Conservation (phyloP, 2,888 invertebrate genomes). For the Thecophora atra region DNA sequence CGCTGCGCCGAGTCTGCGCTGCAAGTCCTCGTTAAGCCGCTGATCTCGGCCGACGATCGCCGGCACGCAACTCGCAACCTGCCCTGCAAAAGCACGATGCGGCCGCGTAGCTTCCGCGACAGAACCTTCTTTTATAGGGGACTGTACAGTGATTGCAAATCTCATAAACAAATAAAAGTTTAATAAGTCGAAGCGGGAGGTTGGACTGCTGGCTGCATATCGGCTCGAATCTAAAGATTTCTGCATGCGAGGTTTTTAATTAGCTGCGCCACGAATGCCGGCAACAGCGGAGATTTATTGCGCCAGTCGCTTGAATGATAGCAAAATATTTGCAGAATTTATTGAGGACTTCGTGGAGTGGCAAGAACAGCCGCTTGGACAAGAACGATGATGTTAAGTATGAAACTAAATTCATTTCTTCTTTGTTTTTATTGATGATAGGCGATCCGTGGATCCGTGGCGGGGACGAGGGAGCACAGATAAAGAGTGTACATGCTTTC, state of each 20-base stretch:
- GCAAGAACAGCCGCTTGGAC: neutral
- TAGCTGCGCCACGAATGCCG: slow-evolving; percentile 24
- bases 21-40: slow-evolving; percentile 22
- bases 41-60: slow-evolving; percentile 30
- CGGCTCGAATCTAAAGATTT: slow-evolving; percentile 14
- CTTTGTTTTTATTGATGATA: neutral
- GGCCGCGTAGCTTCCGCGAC: neutral
- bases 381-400: too few relatives aligned
- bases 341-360: neutral
- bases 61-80: slow-evolving; percentile 23
- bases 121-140: neutral
- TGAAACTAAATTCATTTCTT: neutral
- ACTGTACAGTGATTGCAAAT: slow-evolving; percentile 14
- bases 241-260: slow-evolving; percentile 36
- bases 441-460: neutral
- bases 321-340: slow-evolving; percentile 30
- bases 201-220: neutral
- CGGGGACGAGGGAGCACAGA: too few relatives aligned
- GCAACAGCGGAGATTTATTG: slow-evolving; percentile 31
- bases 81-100: neutral
- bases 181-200: slow-evolving; percentile 30
- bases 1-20: slow-evolving; percentile 7
- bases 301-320: slow-evolving; percentile 15
- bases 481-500: neutral
- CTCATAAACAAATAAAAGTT: slow-evolving; percentile 36